phyloP scores from a whole-genome alignment of 1,140 invertebrate species.

The Bombus sylvicola region DNA sequence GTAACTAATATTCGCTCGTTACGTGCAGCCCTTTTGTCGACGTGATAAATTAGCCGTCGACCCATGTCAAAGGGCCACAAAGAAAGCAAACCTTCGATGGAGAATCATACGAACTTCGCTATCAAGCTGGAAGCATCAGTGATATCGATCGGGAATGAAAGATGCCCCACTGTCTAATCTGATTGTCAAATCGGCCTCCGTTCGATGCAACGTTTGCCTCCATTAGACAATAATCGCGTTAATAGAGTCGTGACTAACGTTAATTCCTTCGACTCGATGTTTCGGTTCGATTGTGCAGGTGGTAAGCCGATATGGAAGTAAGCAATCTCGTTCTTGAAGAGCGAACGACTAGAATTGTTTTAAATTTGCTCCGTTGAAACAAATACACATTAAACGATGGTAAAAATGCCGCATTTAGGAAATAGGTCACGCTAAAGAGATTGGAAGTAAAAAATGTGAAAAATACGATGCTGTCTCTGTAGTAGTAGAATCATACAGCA shows the following conservation, averaged over 20 bases:
- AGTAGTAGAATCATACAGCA: too few relatives aligned
- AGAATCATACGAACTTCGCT: constrained; percentile 64
- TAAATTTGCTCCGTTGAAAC: not conserved
- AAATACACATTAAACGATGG: not conserved
- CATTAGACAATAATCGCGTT: not conserved
- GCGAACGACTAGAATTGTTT: not conserved
- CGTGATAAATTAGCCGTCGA: constrained; percentile 71
- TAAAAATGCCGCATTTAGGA: too few relatives aligned
- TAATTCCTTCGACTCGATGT: not conserved
- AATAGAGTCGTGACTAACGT: not conserved
- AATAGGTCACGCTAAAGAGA: too few relatives aligned
- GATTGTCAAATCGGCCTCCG: constrained; percentile 1
- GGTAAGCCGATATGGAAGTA: not conserved
- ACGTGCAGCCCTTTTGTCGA: constrained; percentile 66
- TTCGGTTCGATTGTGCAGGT: too few relatives aligned
- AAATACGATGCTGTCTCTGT: too few relatives aligned
- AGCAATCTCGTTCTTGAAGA: not conserved
- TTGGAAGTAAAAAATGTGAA: too few relatives aligned
- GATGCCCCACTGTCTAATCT: constrained; percentile 8
- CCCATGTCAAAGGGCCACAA: constrained; percentile 68
- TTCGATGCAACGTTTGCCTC: not conserved
- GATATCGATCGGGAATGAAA: constrained; percentile 38
- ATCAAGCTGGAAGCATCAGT: constrained; percentile 41
- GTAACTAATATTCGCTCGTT: constrained; percentile 71
- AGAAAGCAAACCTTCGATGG: constrained; percentile 64